These are phyloP conservation scores for Cichladusa arquata DNA, from an alignment of 2,113 vertebrate species.

Conservation along the genomic window DNA sequence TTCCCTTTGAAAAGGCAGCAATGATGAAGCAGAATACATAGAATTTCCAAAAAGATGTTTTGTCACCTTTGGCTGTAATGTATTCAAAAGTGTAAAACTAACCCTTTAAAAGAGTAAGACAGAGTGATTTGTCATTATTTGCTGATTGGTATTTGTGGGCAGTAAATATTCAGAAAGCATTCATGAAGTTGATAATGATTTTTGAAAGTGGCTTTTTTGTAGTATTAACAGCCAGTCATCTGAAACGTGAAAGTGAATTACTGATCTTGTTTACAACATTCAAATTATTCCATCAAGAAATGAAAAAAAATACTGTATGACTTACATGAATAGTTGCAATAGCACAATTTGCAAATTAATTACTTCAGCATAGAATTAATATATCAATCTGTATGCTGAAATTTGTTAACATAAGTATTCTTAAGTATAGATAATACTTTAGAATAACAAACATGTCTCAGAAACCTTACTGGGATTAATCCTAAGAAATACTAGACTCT, in stretches of 20 bases:
- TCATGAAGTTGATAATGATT: not conserved
- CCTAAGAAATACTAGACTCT: not conserved
- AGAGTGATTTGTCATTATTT: not conserved
- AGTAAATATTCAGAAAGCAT: not conserved
- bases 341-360: not conserved
- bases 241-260: constrained; percentile 18
- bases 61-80: not conserved
- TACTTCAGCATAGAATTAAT: not conserved
- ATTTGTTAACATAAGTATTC: not conserved
- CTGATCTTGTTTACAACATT: not conserved
- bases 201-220: not conserved
- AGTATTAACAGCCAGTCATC: not conserved
- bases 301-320: not conserved
- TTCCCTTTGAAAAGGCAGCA: not conserved
- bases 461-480: not conserved
- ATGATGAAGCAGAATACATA: not conserved
- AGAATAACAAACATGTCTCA: not conserved
- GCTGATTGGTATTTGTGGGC: not conserved
- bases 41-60: not conserved
- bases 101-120: not conserved
- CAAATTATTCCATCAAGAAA: not conserved
- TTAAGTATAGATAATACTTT: not conserved
- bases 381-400: not conserved
- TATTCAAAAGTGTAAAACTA: not conserved
- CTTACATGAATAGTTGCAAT: not conserved